Evolutionary conservation across 2,113 vertebrate species (phyloP).

Genomic region (Athene cunicularia): DNA sequence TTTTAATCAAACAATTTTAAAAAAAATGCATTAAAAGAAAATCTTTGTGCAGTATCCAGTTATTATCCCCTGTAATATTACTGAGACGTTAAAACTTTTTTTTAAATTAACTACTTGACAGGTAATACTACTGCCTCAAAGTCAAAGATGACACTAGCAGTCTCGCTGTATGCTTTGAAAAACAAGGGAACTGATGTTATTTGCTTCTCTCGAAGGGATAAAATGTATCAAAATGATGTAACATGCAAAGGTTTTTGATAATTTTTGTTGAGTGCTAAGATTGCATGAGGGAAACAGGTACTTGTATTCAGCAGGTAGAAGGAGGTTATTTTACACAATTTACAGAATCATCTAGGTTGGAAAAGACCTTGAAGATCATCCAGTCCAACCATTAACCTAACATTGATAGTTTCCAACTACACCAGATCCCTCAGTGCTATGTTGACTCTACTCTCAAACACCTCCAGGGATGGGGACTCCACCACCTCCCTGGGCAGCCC

Average conservation of each 20-base stretch:
- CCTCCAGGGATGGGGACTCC: too few species aligned
- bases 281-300: background rate
- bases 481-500: too few species aligned
- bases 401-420: too few species aligned
- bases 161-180: background rate
- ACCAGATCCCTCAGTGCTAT: too few species aligned
- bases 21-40: background rate
- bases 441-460: too few species aligned
- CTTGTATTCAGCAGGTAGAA: background rate
- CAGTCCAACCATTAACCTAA: too few species aligned
- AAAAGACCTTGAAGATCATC: too few species aligned
- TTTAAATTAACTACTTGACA: background rate
- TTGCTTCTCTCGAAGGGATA: background rate
- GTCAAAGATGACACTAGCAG: background rate
- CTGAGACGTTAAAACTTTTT: background rate
- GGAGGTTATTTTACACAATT: background rate
- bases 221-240: background rate
- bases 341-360: too few species aligned
- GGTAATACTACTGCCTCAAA: background rate
- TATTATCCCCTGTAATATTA: background rate
- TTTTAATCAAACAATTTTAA: background rate
- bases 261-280: background rate
- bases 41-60: background rate
- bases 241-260: background rate
- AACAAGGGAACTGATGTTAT: background rate